Evolutionary conservation across 1,140 invertebrate genomes (phyloP), one percentile per base, ranked within the genome.

Genomic region (Drosophila nigromelanica): DNA sequence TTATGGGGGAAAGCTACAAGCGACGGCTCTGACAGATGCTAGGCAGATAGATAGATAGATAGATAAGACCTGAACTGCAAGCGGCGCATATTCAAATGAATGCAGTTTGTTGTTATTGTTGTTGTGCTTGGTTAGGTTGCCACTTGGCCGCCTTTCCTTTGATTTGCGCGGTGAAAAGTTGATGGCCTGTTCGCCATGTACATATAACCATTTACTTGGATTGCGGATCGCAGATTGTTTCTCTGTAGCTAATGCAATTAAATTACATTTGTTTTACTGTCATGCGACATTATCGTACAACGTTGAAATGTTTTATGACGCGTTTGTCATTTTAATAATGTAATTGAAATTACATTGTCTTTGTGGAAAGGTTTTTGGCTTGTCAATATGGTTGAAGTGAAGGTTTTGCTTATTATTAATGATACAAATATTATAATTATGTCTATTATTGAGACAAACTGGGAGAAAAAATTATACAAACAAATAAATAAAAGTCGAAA

Each of bases 1-100:
- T 87, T 87, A 87, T 87, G 83, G 85, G 83, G 83, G 83, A 87
- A 87, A 87, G 83, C 89, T 87, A 76, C 83, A 59, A 72, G 69
- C 83, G 73, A 71, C 78, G 71, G 67, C 75, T 69, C 76, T 87
- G 85, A 82, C 82, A 82, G 79, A 83, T 83, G 79, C 74, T 87
- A 81, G 74, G 72, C 82, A 75, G 77, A 70, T 73, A 83, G 66
- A 60, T 78, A 82, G 48, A 61, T 69, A 48, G 61, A 63, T 56
- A 73, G 63, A 69, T 76, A 43, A 27, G 47, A 48, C 27, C 37
- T 61, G 71, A 58, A 55, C 82, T 87, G 78, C 83, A 87, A 67
- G 76, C 62, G 72, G 58, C 73, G 61, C 72, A 67, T 87, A 87
- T 87, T 89, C 83, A 87, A 87, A 87, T 87, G 82, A 87, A 83